phyloP scores from a whole-genome alignment of 2,113 vertebrate species.

The Thunnus maccoyii region DNA sequence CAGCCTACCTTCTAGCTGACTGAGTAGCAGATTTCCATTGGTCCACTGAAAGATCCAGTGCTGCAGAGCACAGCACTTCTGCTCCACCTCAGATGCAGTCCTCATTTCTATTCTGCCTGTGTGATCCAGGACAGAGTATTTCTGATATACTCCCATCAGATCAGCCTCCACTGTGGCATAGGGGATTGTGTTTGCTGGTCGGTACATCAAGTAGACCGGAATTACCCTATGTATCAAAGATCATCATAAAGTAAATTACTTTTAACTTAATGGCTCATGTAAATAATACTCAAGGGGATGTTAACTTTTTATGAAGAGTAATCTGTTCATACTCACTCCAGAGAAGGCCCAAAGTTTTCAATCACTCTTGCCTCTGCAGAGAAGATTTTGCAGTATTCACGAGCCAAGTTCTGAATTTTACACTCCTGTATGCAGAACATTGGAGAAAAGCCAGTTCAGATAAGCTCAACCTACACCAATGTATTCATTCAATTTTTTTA shows the following conservation, averaged over 20 bases:
- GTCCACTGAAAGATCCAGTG: slow-evolving; percentile 99
- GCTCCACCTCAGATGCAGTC: slow-evolving; percentile 83
- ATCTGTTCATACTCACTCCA: slow-evolving; percentile 89
- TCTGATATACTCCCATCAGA: slow-evolving; percentile 85
- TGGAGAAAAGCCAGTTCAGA: slow-evolving; percentile 39
- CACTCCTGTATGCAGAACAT: slow-evolving; percentile 87
- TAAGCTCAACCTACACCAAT: slow-evolving; percentile 20
- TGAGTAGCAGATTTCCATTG: slow-evolving; percentile 94
- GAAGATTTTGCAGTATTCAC: slow-evolving; percentile 98
- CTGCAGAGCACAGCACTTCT: slow-evolving; percentile 95
- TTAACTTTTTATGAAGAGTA: neutral
- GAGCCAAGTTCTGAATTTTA: slow-evolving; percentile 95
- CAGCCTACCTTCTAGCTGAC: slow-evolving; percentile 91
- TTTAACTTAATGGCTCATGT: neutral
- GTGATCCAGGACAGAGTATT: slow-evolving; percentile 84
- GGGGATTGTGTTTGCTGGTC: slow-evolving; percentile 93
- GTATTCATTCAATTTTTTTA: slow-evolving; percentile 16
- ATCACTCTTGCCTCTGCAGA: slow-evolving; percentile 89
- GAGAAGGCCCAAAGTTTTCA: slow-evolving; percentile 89
- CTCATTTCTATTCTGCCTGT: slow-evolving; percentile 69
- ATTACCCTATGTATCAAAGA: slow-evolving; percentile 86
- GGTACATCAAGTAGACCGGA: slow-evolving; percentile 94
- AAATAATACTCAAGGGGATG: neutral
- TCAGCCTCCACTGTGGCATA: slow-evolving; percentile 94
- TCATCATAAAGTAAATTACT: neutral